Conservation (phyloP, 2,888 invertebrate genomes). For the Perizoma affinitatum region DNA sequence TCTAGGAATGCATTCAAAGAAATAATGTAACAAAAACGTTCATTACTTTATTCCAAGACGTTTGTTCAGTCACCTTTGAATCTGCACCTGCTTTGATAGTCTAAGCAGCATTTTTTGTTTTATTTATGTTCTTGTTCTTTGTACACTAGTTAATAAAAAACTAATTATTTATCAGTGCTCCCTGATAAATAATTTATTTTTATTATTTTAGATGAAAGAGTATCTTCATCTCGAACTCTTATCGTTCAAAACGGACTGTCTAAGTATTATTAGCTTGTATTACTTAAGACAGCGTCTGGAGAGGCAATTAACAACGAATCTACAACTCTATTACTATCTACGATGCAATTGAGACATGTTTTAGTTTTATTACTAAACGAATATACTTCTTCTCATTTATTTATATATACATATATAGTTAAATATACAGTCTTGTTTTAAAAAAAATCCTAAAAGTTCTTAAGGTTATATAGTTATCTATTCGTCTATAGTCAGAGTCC, state of each 20-base stretch:
- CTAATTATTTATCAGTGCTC: neutral
- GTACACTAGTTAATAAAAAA: neutral
- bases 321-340: slow-evolving; percentile 4
- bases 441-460: too few species aligned
- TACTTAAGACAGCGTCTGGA: slow-evolving; percentile 8
- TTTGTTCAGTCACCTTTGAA: slow-evolving; percentile 7
- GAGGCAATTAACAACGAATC: slow-evolving; percentile 7
- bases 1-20: too few species aligned
- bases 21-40: neutral
- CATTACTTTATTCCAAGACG: neutral
- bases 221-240: slow-evolving; percentile 9
- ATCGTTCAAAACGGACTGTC: slow-evolving; percentile 11
- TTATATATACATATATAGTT: too few species aligned
- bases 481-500: too few species aligned
- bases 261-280: slow-evolving; percentile 3
- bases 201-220: too few species aligned
- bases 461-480: too few species aligned
- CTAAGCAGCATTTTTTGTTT: slow-evolving; percentile 1
- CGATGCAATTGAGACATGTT: slow-evolving; percentile 31
- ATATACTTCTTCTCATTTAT: too few species aligned
- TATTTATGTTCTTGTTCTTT: neutral
- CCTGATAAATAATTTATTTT: too few species aligned
- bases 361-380: slow-evolving; percentile 14
- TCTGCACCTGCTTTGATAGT: slow-evolving; percentile 5
- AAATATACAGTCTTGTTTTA: too few species aligned